These are phyloP conservation scores for Dendroctonus ponderosae DNA, from an alignment of 1,140 invertebrate genomes.

Conservation along the genomic window DNA sequence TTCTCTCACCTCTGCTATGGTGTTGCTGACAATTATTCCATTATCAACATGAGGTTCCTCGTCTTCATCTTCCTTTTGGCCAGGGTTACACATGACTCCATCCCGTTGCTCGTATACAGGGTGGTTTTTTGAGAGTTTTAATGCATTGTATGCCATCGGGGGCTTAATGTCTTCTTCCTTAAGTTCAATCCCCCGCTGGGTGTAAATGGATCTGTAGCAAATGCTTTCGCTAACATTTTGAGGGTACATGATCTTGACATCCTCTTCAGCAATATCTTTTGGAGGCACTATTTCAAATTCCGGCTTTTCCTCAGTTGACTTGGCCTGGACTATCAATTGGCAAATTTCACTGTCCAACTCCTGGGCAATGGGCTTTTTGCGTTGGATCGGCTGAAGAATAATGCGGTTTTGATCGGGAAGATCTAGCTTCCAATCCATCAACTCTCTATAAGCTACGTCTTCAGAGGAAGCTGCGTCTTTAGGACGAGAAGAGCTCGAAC, in stretches of 20 bases:
- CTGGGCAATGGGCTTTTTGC: constrained; percentile 11
- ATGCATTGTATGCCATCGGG: constrained; percentile 29
- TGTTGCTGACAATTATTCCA: constrained; percentile 32
- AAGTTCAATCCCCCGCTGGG: constrained; percentile 9
- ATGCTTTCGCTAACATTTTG: constrained; percentile 17
- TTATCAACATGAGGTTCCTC: constrained; percentile 29
- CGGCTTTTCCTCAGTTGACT: constrained; percentile 15
- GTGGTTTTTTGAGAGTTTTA: constrained; percentile 35
- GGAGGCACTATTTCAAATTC: constrained; percentile 30
- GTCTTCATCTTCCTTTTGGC: constrained; percentile 9
- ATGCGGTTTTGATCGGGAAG: constrained; percentile 33
- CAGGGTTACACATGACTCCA: constrained; percentile 3
- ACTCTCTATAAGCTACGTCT: constrained; percentile 35
- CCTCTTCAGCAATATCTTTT: constrained; percentile 31
- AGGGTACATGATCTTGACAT: constrained; percentile 33
- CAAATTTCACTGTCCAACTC: constrained; percentile 29
- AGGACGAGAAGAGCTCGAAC: constrained; percentile 1
- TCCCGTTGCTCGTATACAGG: constrained; percentile 27
- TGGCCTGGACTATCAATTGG: constrained; percentile 27
- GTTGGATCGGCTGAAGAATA: constrained; percentile 35
- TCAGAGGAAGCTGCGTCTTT: constrained; percentile 21
- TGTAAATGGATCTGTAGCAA: constrained; percentile 4
- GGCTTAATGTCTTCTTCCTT: constrained; percentile 7
- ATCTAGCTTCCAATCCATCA: constrained; percentile 36
- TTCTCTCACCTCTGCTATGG: constrained; percentile 39